phyloP scores from a whole-genome alignment of 2,113 vertebrate genomes.

The Felis catus region DNA sequence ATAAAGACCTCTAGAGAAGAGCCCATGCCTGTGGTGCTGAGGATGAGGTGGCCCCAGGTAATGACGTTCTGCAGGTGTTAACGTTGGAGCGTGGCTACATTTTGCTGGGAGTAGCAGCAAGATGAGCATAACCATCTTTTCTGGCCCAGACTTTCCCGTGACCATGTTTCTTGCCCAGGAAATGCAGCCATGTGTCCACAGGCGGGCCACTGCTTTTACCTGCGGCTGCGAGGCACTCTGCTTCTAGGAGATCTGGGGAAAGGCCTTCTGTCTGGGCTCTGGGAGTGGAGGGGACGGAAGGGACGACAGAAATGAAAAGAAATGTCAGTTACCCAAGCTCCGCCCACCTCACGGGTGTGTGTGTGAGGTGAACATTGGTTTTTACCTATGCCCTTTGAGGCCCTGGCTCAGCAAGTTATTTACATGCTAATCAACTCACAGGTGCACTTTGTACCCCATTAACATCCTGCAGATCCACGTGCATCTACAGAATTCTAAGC shows the following conservation, averaged over 20 bases:
- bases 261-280: neutral
- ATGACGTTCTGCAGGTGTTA: neutral
- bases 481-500: constrained; percentile 15
- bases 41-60: neutral
- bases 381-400: neutral
- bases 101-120: neutral
- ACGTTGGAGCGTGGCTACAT: neutral
- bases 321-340: neutral
- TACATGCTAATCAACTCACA: neutral
- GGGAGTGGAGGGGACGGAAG: neutral
- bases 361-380: too few relatives aligned
- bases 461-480: neutral
- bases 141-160: neutral
- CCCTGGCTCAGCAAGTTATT: neutral
- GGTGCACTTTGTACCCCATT: neutral
- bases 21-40: neutral
- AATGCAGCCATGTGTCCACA: neutral
- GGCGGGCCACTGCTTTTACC: neutral
- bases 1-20: neutral
- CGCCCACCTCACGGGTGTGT: too few relatives aligned
- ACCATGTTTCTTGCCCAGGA: neutral
- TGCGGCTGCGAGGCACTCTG: neutral
- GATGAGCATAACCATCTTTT: neutral
- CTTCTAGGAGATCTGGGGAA: neutral
- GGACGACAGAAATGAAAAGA: neutral